phyloP scores from a whole-genome alignment of 2,113 vertebrate species.

The Chionomys nivalis region DNA sequence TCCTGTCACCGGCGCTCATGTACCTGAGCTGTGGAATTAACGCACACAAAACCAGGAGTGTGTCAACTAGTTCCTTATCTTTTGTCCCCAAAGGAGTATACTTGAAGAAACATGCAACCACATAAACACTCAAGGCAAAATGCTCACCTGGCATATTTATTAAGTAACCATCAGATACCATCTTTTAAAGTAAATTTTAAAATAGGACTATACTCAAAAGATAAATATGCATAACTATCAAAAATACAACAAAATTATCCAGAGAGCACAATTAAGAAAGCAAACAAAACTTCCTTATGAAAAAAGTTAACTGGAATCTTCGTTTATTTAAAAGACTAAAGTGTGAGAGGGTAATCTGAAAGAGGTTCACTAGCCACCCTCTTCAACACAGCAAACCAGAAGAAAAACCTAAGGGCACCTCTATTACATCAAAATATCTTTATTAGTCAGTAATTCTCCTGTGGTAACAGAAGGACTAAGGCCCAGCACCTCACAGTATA shows the following conservation, averaged over 20 bases:
- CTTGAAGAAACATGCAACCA: neutral
- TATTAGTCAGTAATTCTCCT: neutral
- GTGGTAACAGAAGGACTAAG: neutral
- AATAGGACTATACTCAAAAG: conserved; percentile 22
- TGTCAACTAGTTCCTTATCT: neutral
- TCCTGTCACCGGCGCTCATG: neutral
- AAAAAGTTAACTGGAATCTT: neutral
- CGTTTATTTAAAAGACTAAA: conserved; percentile 11
- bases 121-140: neutral
- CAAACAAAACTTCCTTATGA: neutral
- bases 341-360: neutral
- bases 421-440: neutral
- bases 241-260: conserved; percentile 44
- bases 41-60: neutral
- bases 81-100: neutral
- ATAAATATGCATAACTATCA: neutral
- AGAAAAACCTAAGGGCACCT: neutral
- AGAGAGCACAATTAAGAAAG: conserved; percentile 18
- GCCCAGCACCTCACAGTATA: neutral
- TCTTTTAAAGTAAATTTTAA: conserved; percentile 46
- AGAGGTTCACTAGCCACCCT: neutral
- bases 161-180: neutral
- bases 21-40: neutral
- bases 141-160: neutral
- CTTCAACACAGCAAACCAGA: neutral